Conservation (phyloP, 2,113 vertebrate species). For the Aspiorhynchus laticeps region DNA sequence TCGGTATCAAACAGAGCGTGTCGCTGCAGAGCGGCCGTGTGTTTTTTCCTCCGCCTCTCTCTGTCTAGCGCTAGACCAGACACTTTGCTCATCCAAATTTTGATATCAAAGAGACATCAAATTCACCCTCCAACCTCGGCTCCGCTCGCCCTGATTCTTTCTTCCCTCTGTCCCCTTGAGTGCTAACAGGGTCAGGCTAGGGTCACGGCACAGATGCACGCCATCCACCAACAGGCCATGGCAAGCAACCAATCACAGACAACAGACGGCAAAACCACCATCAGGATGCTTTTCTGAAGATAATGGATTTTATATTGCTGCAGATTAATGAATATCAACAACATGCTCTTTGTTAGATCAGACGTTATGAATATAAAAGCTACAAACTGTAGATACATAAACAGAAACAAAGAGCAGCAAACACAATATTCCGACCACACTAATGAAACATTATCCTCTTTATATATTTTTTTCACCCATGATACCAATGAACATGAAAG, state of each 20-base stretch:
- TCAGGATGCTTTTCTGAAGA: constrained; percentile 26
- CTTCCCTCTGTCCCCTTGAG: constrained; percentile 8
- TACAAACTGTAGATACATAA: constrained; percentile 2
- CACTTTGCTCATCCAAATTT: constrained; percentile 46
- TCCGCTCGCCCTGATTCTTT: not conserved
- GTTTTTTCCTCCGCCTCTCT: constrained; percentile 29
- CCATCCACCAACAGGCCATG: constrained; percentile 61
- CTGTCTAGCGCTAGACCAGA: constrained; percentile 55
- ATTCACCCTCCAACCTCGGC: not conserved
- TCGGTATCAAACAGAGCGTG: constrained; percentile 45
- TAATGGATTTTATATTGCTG: constrained; percentile 31
- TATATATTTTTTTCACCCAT: not conserved
- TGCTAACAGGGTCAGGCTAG: constrained; percentile 61
- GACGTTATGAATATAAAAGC: not conserved
- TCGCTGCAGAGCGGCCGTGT: not conserved
- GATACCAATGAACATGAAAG: not conserved
- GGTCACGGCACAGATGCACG: constrained; percentile 59
- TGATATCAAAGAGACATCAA: constrained; percentile 56
- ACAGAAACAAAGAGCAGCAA: not conserved
- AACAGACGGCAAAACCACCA: not conserved
- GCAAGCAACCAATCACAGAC: constrained; percentile 56
- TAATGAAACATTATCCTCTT: not conserved
- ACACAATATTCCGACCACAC: not conserved
- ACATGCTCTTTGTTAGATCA: constrained; percentile 37
- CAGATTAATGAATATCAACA: constrained; percentile 40